These are phyloP conservation scores for Drosophila infuscata DNA, from an alignment of 2,888 invertebrate genomes.

Conservation along the genomic window DNA sequence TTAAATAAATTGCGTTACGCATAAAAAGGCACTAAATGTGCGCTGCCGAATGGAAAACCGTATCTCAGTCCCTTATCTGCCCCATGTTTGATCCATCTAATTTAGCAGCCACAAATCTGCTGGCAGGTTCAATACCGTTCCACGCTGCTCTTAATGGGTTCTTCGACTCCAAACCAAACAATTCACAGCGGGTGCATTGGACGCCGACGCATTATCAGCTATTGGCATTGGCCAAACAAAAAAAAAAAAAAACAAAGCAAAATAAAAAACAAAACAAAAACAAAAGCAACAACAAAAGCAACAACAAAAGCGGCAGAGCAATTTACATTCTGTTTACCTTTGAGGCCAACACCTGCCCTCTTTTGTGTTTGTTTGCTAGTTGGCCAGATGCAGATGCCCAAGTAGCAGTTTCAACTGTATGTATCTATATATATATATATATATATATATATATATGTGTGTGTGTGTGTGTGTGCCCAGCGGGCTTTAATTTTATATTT, in stretches of 20 bases:
- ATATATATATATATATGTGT: background rate
- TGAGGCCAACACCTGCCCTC: slow-evolving; percentile 17
- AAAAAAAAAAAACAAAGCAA: slow-evolving; percentile 11
- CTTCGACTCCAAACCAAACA: slow-evolving; percentile 37
- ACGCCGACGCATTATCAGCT: slow-evolving; percentile 47
- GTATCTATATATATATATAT: background rate
- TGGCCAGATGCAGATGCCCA: slow-evolving; percentile 9
- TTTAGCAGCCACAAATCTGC: slow-evolving; percentile 33
- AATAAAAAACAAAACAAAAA: slow-evolving; percentile 6
- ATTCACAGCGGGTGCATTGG: slow-evolving; percentile 51
- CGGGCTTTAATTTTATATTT: slow-evolving; percentile 71
- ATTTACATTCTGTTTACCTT: slow-evolving; percentile 73
- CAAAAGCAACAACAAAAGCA: slow-evolving; percentile 15
- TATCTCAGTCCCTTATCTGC: background rate
- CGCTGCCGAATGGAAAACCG: slow-evolving; percentile 1
- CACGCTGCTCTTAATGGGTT: slow-evolving; percentile 44
- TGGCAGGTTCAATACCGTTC: slow-evolving; percentile 62
- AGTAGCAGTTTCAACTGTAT: slow-evolving; percentile 5
- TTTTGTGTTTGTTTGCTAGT: slow-evolving; percentile 12
- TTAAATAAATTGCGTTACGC: slow-evolving; percentile 19
- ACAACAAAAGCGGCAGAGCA: slow-evolving; percentile 50
- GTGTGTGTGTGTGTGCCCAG: background rate
- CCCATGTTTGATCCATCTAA: slow-evolving; percentile 33
- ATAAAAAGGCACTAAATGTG: slow-evolving; percentile 26
- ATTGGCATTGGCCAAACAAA: slow-evolving; percentile 56